Base-by-base conservation (phyloP, 2,113 vertebrate species). In the Gobiocypris rarus region DNA sequence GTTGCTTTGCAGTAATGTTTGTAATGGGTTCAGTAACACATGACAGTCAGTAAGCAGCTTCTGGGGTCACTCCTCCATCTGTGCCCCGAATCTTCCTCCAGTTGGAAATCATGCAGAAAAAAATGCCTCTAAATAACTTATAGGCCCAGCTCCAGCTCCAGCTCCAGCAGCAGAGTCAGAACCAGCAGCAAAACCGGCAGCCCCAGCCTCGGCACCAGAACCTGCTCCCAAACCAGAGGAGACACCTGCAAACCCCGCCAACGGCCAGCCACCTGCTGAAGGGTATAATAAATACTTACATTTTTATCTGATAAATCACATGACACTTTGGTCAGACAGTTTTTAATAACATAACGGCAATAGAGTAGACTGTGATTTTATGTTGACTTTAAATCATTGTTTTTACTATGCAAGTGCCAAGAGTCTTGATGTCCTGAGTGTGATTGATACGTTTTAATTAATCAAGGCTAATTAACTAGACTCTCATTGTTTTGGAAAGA, bases 381-480 rank as follows among this genome's bases (percentile, higher is more conserved):
- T 41, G n/a, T 19, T 24, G 6, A n/a, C 24, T 24, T 45, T 13
- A 71, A 71, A 45, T 45, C 0, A 2, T 45, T 45, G 41, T 73
- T 45, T 24, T 11, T 73, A 6, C 69, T 13, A 14, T 7, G 26
- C 61, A 14, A 71, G 10, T 45, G 69, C 38, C 38, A 73, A 45
- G 41, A 73, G 41, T 15, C 11, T 45, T 45, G 56, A 69, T 69
- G 65, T 11, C 34, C 34, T 69, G 17, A 69, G 65, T 38, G 65
- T 0, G 8, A 48, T 75, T 75, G 74, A 75, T 15, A n/a, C 67
- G 45, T 10, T 86, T 91, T 84, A 87, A 24, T 78, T 24, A 45
- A 26, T 83, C 65, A 24, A 81, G 5, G 2, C 79, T 86, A 87
- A 90, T 91, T 91, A 93, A 92, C 86, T 73, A 26, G 5, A 13